A percentile compares a stretch with the other conserved stretches of the same genome.
Conservation (phyloP, 2,888 invertebrate genomes). For the Euclidia mi region DNA sequence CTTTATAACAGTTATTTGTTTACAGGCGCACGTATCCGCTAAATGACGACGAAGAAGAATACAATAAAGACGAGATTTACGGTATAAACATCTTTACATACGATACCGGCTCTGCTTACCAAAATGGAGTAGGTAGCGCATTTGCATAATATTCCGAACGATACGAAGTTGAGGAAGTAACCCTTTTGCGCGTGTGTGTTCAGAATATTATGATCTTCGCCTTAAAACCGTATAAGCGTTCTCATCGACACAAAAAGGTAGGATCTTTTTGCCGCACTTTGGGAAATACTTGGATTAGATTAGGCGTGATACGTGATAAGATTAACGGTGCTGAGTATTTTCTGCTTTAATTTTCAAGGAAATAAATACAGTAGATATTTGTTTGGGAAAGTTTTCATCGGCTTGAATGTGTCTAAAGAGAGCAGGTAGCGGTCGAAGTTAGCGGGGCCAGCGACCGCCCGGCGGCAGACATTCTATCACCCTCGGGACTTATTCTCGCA, state of each 20-base stretch:
- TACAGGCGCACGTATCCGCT: slow-evolving; percentile 27
- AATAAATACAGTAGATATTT: neutral
- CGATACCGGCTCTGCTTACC: slow-evolving; percentile 60
- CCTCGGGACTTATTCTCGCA: slow-evolving; percentile 62
- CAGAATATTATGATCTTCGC: slow-evolving; percentile 58
- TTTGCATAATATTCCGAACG: slow-evolving; percentile 75
- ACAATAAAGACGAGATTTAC: slow-evolving; percentile 66
- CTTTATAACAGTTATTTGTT: slow-evolving; percentile 22
- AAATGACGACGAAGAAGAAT: slow-evolving; percentile 41
- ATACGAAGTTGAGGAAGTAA: slow-evolving; percentile 65
- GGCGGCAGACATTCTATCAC: slow-evolving; percentile 51
- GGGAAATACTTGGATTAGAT: slow-evolving; percentile 51
- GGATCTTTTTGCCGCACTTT: slow-evolving; percentile 34
- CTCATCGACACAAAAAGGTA: slow-evolving; percentile 55
- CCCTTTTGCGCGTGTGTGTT: slow-evolving; percentile 61
- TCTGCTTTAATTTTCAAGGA: slow-evolving; percentile 19
- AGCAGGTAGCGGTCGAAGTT: slow-evolving; percentile 16
- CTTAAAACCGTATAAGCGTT: slow-evolving; percentile 51
- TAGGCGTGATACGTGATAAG: slow-evolving; percentile 54
- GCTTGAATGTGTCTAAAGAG: neutral
- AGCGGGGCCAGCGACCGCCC: slow-evolving; percentile 22
- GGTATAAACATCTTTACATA: slow-evolving; percentile 66
- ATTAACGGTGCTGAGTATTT: slow-evolving; percentile 45
- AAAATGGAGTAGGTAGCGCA: slow-evolving; percentile 67
- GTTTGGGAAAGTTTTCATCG: neutral